Conservation (phyloP, 2,888 invertebrate genomes). For the Cylindroiulus punctatus region DNA sequence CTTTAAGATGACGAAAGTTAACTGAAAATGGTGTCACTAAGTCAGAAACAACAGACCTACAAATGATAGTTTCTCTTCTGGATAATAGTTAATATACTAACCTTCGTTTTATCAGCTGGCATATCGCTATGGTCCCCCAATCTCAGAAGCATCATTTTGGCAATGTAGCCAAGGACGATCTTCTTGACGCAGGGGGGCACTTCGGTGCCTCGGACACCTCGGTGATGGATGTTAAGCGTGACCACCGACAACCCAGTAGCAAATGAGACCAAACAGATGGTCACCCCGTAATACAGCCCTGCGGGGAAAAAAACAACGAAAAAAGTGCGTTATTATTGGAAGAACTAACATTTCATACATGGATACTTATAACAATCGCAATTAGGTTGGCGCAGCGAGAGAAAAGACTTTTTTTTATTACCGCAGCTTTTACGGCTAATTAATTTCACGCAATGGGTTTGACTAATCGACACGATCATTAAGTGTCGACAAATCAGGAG, state of each 20-base stretch:
- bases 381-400: neutral
- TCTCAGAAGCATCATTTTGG: slow-evolving; percentile 78
- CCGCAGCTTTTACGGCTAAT: slow-evolving; percentile 50
- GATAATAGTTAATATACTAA: neutral
- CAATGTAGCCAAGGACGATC: slow-evolving; percentile 79
- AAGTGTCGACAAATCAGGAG: slow-evolving; percentile 23
- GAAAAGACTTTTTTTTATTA: neutral
- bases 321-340: neutral
- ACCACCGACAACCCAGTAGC: slow-evolving; percentile 84
- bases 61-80: too few species aligned
- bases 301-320: slow-evolving; percentile 62
- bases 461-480: slow-evolving; percentile 49
- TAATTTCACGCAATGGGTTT: slow-evolving; percentile 46
- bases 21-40: too few species aligned
- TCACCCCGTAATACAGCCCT: slow-evolving; percentile 85
- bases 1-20: too few species aligned
- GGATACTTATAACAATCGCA: neutral
- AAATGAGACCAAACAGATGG: slow-evolving; percentile 82
- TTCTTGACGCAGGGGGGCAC: slow-evolving; percentile 78
- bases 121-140: slow-evolving; percentile 69
- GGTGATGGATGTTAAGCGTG: slow-evolving; percentile 85
- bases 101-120: slow-evolving; percentile 58
- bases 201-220: slow-evolving; percentile 82
- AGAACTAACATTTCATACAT: neutral
- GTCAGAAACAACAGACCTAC: too few species aligned